Conservation (phyloP, 1,140 invertebrate genomes). For the Proctacanthus coquilletti region DNA sequence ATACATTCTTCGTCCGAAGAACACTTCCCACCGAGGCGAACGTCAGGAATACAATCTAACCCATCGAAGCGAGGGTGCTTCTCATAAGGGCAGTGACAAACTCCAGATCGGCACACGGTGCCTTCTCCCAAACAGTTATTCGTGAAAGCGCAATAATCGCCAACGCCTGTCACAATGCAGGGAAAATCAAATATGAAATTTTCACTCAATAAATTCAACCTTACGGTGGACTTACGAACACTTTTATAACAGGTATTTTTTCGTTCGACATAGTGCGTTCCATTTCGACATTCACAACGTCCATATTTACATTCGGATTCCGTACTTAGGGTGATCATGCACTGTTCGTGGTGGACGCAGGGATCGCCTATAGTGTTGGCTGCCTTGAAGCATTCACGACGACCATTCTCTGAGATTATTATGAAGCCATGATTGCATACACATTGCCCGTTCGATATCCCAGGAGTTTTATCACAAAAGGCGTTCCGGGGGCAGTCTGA, state of each 20-base stretch:
- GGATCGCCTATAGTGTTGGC: not conserved
- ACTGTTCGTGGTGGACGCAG: not conserved
- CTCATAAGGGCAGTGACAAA: not conserved
- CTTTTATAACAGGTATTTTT: not conserved
- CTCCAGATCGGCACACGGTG: not conserved
- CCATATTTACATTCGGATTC: not conserved
- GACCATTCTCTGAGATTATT: not conserved
- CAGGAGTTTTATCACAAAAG: not conserved
- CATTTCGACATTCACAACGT: not conserved
- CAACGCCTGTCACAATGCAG: not conserved
- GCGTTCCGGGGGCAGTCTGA: not conserved
- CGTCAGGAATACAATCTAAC: not conserved
- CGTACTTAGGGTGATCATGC: conserved; percentile 1
- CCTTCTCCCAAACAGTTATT: not conserved
- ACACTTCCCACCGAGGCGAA: not conserved
- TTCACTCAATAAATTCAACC: not conserved
- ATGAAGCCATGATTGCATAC: not conserved
- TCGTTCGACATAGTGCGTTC: not conserved
- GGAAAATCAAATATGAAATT: not conserved
- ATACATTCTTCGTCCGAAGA: not conserved
- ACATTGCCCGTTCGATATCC: not conserved
- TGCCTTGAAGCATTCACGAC: not conserved
- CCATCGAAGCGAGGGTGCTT: not conserved
- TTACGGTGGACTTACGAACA: not conserved
- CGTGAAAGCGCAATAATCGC: not conserved